Evolutionary conservation across 2,113 vertebrate genomes (phyloP).

Genomic region (Hypomesus transpacificus): DNA sequence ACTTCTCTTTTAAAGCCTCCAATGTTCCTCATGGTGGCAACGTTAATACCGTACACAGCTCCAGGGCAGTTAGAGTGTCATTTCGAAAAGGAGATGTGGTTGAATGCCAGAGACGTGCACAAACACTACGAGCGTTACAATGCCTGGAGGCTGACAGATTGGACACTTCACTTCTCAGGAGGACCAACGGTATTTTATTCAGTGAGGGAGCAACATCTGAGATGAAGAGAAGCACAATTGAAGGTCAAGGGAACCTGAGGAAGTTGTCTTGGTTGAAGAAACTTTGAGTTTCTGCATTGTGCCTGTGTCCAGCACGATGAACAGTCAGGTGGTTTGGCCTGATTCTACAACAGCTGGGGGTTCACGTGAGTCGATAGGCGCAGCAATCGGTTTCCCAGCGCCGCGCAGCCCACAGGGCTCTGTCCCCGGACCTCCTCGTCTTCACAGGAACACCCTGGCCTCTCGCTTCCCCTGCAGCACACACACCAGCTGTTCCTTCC

Average conservation of each 20-base stretch:
- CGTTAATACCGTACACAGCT: too few relatives aligned
- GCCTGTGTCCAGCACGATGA: background rate
- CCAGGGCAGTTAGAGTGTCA: too few relatives aligned
- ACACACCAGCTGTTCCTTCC: background rate
- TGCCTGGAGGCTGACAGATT: too few relatives aligned
- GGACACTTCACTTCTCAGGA: background rate
- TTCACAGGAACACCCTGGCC: background rate
- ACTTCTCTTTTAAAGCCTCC: too few relatives aligned
- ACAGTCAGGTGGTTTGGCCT: background rate
- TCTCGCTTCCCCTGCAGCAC: slow-evolving; percentile 43
- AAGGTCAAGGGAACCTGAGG: background rate
- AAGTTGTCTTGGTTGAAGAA: background rate
- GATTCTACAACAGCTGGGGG: background rate
- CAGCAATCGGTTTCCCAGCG: slow-evolving; percentile 36
- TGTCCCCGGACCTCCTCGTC: slow-evolving; percentile 31
- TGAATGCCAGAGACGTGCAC: too few relatives aligned
- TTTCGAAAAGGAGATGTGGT: too few relatives aligned
- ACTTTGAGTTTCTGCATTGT: background rate
- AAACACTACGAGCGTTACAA: too few relatives aligned
- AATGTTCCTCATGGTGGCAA: too few relatives aligned
- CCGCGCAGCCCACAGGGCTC: slow-evolving; percentile 23
- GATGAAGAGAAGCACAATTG: background rate
- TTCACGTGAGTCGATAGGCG: slow-evolving; percentile 39
- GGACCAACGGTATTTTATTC: background rate
- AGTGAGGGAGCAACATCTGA: background rate